Conservation (phyloP, 2,888 invertebrate genomes). For the Ectemnius cavifrons region DNA sequence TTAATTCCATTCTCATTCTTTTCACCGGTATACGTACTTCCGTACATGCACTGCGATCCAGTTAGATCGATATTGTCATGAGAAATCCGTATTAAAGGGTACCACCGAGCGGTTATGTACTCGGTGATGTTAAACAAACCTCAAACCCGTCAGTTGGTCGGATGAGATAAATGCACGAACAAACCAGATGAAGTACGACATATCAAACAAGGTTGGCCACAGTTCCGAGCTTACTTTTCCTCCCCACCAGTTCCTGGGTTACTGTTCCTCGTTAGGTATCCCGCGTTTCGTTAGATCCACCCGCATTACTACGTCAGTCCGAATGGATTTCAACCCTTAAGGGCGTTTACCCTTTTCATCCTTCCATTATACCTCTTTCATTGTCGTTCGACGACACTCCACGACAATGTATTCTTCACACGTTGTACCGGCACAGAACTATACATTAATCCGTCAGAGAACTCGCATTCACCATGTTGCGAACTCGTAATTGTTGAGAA, state of each 20-base stretch:
- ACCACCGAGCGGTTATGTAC: background rate
- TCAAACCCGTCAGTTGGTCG: background rate
- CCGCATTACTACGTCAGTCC: conserved; percentile 72
- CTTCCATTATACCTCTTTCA: conserved; percentile 32
- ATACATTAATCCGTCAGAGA: too few relatives aligned
- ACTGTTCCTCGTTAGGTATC: conserved; percentile 32
- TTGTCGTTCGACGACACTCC: conserved; percentile 21
- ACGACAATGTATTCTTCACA: too few relatives aligned
- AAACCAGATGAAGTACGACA: too few relatives aligned
- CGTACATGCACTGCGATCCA: conserved; percentile 11
- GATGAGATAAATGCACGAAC: too few relatives aligned
- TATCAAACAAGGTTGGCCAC: too few relatives aligned
- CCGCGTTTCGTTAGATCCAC: conserved; percentile 64
- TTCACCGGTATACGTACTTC: background rate
- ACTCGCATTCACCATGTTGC: too few relatives aligned
- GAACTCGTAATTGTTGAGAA: too few relatives aligned
- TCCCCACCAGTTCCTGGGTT: conserved; percentile 24
- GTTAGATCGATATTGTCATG: background rate
- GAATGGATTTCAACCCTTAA: conserved; percentile 66
- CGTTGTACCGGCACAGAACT: too few relatives aligned
- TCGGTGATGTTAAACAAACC: background rate
- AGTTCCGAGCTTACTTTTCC: background rate
- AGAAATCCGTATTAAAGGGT: background rate
- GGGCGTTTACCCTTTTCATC: conserved; percentile 60
- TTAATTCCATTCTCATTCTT: conserved; percentile 15